Percentiles rank a stretch among this genome's conserved stretches.
Evolutionary conservation across 2,797 vertebrate genomes (phyloP).

Genomic region (Anguilla marmorata): DNA sequence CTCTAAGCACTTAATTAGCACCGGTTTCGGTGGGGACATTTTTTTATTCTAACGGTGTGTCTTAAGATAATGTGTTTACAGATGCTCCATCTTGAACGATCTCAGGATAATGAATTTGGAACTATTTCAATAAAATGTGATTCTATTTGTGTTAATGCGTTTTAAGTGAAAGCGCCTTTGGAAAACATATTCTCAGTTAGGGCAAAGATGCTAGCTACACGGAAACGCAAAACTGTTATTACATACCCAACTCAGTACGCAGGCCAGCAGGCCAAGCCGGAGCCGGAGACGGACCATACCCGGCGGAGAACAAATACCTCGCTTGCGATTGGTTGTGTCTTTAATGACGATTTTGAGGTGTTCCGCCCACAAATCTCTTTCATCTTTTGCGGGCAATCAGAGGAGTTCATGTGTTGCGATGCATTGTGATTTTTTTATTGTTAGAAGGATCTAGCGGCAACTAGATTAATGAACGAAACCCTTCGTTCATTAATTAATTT

Average conservation of each 20-base stretch:
- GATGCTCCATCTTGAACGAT: background rate
- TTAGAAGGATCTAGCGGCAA: background rate
- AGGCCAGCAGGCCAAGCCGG: background rate
- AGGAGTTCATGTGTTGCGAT: background rate
- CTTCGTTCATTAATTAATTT: background rate
- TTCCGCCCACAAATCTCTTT: constrained; percentile 11
- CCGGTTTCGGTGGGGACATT: background rate
- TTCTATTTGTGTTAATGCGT: background rate
- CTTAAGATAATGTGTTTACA: background rate
- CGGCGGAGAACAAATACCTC: constrained; percentile 18
- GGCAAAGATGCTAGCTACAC: constrained; percentile 7
- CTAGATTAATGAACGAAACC: background rate
- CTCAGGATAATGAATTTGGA: background rate
- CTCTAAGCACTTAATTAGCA: background rate
- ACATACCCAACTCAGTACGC: constrained; percentile 6
- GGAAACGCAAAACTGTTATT: constrained; percentile 19
- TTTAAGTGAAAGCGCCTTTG: background rate
- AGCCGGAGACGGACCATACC: background rate
- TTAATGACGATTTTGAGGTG: constrained; percentile 13
- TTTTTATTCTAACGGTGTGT: background rate
- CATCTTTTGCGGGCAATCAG: background rate
- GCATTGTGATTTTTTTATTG: background rate
- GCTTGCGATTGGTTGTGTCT: constrained; percentile 19
- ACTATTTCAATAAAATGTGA: background rate
- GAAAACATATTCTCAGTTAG: constrained; percentile 20